Conservation (phyloP, 1,140 invertebrate species). For the Tigriopus japonicus region DNA sequence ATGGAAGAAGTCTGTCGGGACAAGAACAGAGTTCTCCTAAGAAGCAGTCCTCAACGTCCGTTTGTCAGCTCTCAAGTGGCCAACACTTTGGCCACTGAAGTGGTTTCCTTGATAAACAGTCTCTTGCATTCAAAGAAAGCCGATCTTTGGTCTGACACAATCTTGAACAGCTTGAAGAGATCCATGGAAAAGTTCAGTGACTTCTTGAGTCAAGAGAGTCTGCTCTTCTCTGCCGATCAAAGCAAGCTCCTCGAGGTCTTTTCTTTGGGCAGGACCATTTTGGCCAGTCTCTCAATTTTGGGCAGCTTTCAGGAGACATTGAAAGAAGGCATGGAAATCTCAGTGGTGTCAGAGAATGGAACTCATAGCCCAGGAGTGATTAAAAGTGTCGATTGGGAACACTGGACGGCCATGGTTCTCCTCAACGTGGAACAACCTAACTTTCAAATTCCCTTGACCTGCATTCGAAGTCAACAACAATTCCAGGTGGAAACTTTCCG, state of each 20-base stretch:
- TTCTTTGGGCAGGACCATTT: constrained; percentile 23
- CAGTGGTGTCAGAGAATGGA: not conserved
- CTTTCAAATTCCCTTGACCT: not conserved
- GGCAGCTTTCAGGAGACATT: constrained; percentile 22
- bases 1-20: constrained; percentile 26
- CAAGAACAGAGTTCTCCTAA: constrained; percentile 24
- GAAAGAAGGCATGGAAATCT: not conserved
- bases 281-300: constrained; percentile 27
- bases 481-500: not conserved
- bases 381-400: not conserved
- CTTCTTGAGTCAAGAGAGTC: not conserved
- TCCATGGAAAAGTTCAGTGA: not conserved
- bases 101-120: constrained; percentile 26
- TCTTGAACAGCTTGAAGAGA: not conserved
- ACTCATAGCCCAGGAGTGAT: not conserved
- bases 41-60: constrained; percentile 25
- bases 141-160: too few species aligned
- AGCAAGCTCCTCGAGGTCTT: constrained; percentile 20
- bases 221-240: not conserved
- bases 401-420: not conserved
- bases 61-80: constrained; percentile 30
- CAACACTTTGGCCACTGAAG: constrained; percentile 27
- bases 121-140: constrained; percentile 20
- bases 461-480: not conserved
- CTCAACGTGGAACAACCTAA: not conserved